These are phyloP conservation scores for Acipenser transmontanus DNA, from an alignment of 2,797 vertebrate species.

Conservation along the genomic window DNA sequence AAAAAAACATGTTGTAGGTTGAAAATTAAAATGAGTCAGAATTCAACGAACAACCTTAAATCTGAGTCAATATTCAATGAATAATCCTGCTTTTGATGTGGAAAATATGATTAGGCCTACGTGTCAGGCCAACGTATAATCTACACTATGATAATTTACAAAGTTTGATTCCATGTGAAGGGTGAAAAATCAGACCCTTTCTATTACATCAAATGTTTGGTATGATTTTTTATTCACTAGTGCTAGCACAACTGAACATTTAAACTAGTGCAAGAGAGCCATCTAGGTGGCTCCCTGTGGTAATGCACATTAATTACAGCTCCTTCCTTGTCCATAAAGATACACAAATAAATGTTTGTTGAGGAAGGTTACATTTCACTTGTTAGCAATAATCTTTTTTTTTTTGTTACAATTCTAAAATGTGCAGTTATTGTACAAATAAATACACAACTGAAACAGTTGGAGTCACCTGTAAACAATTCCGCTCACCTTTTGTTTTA, in stretches of 20 bases:
- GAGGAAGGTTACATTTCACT: no score
- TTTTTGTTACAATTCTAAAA: no score
- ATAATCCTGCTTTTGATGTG: constrained; percentile 11
- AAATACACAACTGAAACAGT: no score
- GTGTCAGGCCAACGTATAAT: constrained; percentile 2
- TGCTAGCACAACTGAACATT: constrained; percentile 5
- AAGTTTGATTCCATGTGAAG: constrained; percentile 9
- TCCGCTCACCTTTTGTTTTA: no score
- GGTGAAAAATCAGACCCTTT: constrained; percentile 5
- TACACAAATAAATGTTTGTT: no score
- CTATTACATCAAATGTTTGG: constrained; percentile 13
- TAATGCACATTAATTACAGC: constrained; percentile 26
- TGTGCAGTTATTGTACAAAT: no score
- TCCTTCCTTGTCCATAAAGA: no score
- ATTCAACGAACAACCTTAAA: constrained; percentile 3
- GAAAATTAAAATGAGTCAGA: constrained; percentile 14
- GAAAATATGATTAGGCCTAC: constrained; percentile 12
- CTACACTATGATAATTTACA: constrained; percentile 10
- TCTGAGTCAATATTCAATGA: constrained; percentile 7
- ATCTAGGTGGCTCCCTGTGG: constrained; percentile 15
- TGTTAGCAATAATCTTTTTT: no score
- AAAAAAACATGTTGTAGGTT: constrained; percentile 1
- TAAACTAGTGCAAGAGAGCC: constrained; percentile 30
- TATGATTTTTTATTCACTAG: not conserved
- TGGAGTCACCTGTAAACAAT: no score